Base-by-base conservation (phyloP, 2,888 invertebrate genomes). In the Drosophila testacea region DNA sequence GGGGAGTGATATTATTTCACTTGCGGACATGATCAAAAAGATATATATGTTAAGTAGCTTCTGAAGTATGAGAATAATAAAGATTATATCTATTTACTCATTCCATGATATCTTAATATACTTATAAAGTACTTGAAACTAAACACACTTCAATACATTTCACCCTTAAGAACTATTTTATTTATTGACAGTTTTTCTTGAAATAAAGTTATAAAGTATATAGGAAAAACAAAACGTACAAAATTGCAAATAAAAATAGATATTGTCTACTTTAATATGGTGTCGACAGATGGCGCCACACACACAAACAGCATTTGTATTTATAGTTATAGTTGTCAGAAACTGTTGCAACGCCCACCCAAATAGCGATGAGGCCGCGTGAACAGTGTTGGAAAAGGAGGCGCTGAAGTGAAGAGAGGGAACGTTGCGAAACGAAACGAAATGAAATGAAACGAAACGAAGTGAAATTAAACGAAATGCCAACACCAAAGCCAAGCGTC, bases 331-430 rank as follows among this genome's bases (percentile, higher is more conserved):
- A 34, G 54, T 47, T 83, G 81, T 80, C 81, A 77, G 65, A 77
- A 73, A 69, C 71, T 80, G 71, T 81, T 70, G 68, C 70, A 56
- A 64, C 80, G 48, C 55, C 84, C 81, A 83, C 81, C 81, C 87
- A 81, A 47, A 57, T 10, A 30, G 74, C 11, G 22, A 13, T 34
- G 2, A 16, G 28, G 10, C 4, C 7, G 10, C 47, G 9, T 36
- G 51, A 36, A 27, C 51, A 41, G 28, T 11, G 9, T 4, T 36
- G 27, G 4, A 11, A n/a, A 22, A 10, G 28, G 16, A 38, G 36
- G 10, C 22, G 9, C n/a, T 9, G n/a, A n/a, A 38, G 27, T 16
- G 1, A 10, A 10, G 34, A 4, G 44, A 13, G 44, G 27, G 30
- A 22, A 54, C 16, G 41, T 32, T 52, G 44, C 42, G 34, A 22